A percentile compares a stretch with the other conserved stretches of the same genome.
These are phyloP conservation scores for Galeopterus variegatus DNA, from an alignment of 2,113 vertebrate species.

Conservation along the genomic window DNA sequence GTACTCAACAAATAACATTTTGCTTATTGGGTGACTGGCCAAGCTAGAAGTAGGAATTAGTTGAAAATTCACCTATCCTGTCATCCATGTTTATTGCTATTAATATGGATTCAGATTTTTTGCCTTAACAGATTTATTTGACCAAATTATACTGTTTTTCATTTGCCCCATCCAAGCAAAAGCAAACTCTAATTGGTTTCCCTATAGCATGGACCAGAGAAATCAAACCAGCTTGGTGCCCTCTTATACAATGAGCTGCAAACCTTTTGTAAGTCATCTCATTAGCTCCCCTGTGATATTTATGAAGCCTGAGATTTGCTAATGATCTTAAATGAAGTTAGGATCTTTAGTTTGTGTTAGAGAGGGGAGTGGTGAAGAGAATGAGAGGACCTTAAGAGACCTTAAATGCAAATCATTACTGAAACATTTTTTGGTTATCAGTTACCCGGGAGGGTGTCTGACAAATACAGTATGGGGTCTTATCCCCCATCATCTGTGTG, in stretches of 20 bases:
- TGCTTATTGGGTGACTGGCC: not conserved
- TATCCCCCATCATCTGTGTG: conserved; percentile 63
- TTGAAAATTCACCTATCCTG: not conserved
- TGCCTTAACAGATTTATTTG: conserved; percentile 24
- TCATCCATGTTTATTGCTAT: not conserved
- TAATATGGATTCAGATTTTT: not conserved
- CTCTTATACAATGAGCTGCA: conserved; percentile 9
- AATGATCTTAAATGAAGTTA: conserved; percentile 74
- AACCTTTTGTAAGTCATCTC: conserved; percentile 63
- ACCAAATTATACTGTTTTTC: conserved; percentile 31
- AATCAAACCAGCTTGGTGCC: not conserved
- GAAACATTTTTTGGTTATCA: conserved; percentile 70
- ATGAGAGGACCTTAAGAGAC: conserved; percentile 50
- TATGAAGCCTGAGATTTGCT: conserved; percentile 71
- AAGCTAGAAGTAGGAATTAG: not conserved
- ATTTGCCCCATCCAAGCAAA: not conserved
- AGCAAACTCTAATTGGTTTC: conserved; percentile 49
- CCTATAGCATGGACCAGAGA: not conserved
- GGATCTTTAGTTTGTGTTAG: conserved; percentile 34
- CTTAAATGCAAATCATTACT: conserved; percentile 70
- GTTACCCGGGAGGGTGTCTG: conserved; percentile 60
- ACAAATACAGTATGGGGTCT: conserved; percentile 69
- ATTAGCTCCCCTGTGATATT: conserved; percentile 74
- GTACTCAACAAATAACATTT: not conserved
- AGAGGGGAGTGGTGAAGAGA: not conserved